Percentiles rank a stretch among this genome's conserved stretches.
Evolutionary conservation across 2,888 invertebrate species (phyloP).

Genomic region (Pterobdella sp.): DNA sequence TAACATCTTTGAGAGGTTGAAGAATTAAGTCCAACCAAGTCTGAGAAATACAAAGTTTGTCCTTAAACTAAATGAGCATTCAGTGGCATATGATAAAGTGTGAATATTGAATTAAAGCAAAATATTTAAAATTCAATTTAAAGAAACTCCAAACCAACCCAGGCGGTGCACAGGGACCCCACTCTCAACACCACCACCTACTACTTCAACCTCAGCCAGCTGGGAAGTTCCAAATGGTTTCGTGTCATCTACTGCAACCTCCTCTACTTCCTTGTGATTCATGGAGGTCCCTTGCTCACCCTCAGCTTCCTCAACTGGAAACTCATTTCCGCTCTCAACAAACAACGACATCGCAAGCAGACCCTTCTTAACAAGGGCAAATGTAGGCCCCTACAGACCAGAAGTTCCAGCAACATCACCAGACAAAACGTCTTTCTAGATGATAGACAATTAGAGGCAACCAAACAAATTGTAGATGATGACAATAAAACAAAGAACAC

Average conservation of each 20-base stretch:
- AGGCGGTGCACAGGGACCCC: slow-evolving; percentile 23
- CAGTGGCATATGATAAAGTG: no score
- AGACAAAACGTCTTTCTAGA: neutral
- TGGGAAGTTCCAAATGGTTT: slow-evolving; percentile 36
- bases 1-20: no score
- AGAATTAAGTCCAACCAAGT: no score
- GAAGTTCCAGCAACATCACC: neutral
- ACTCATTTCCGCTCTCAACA: slow-evolving; percentile 37
- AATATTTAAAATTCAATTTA: no score
- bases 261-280: slow-evolving; percentile 39
- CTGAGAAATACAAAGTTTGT: no score
- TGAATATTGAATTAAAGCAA: no score
- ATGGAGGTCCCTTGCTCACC: slow-evolving; percentile 38
- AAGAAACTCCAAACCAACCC: no score
- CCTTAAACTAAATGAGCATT: no score
- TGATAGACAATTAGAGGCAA: neutral
- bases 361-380: slow-evolving; percentile 32
- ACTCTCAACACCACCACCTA: slow-evolving; percentile 30
- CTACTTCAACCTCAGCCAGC: slow-evolving; percentile 36
- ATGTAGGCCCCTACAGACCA: neutral
- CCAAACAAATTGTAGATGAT: neutral
- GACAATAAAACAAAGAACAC: neutral
- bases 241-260: slow-evolving; percentile 39
- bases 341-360: slow-evolving; percentile 32
- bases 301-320: slow-evolving; percentile 38